Conservation (phyloP, 2,888 invertebrate species). For the Priocnemis perturbator region DNA sequence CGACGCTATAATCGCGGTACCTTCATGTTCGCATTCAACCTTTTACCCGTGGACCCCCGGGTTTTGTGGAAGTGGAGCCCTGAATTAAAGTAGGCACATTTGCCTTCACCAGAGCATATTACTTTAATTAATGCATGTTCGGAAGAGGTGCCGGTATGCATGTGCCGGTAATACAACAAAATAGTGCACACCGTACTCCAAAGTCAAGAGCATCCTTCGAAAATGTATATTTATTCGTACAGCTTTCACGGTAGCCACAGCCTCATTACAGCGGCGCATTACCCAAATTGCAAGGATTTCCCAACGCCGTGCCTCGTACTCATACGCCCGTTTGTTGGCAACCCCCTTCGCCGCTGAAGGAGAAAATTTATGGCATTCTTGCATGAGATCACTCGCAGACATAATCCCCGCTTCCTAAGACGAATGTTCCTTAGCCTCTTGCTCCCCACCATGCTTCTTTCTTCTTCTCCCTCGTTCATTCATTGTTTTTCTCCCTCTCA, state of each 20-base stretch:
- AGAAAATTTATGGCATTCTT: slow-evolving; percentile 62
- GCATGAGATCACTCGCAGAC: slow-evolving; percentile 46
- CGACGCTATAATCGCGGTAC: too few relatives aligned
- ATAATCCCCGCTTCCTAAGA: slow-evolving; percentile 53
- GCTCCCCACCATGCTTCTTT: background rate
- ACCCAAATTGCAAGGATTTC: slow-evolving; percentile 52
- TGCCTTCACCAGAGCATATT: too few relatives aligned
- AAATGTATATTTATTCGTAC: slow-evolving; percentile 37
- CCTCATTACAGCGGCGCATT: slow-evolving; percentile 57
- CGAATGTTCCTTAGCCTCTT: slow-evolving; percentile 43
- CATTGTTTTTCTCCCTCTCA: too few relatives aligned
- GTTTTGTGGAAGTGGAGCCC: too few relatives aligned
- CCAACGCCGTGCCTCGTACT: slow-evolving; percentile 32
- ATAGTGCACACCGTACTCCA: too few relatives aligned
- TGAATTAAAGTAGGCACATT: too few relatives aligned
- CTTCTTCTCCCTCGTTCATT: too few relatives aligned
- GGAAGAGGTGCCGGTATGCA: too few relatives aligned
- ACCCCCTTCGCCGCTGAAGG: slow-evolving; percentile 55
- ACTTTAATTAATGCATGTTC: too few relatives aligned
- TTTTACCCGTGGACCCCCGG: too few relatives aligned
- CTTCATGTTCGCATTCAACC: too few relatives aligned
- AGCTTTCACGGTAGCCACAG: slow-evolving; percentile 21
- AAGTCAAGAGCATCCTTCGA: slow-evolving; percentile 1
- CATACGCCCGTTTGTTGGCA: slow-evolving; percentile 56
- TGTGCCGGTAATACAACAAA: too few relatives aligned